Base-by-base conservation (phyloP, 2,888 invertebrate genomes). In the Sussaba pulchella region DNA sequence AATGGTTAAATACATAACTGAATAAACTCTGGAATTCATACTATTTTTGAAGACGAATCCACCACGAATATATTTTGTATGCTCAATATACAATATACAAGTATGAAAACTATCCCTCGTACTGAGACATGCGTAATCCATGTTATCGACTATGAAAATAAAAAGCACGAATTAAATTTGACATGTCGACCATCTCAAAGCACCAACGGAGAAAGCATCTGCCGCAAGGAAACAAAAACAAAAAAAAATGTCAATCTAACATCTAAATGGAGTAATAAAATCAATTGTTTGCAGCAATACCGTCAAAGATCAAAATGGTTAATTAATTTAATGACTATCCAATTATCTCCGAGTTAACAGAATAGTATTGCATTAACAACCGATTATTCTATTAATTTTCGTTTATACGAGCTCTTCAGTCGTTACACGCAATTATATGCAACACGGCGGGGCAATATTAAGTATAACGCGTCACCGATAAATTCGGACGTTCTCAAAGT, bases 131-230 rank as follows among this genome's bases (percentile, higher is more conserved):
- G 31, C 57, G n/a, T 12, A n/a, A 36, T 43, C 71, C 66, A 75
- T 52, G 54, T 75, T 24, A 70, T 66, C 10, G 50, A 24, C 52
- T 63, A 19, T 52, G 67, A 10, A 24, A 8, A 14, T 52, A 52
- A 41, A 59, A 12, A 71, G 45, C 50, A 71, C 81, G 63, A 80
- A 70, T 39, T 67, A 50, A 26, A 71, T 67, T 39, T 50, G 47
- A 57, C 24, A 47, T 6, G 39, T 19, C 31, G 79, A 74, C 82
- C 72, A 77, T 79, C 74, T 54, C 43, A 74, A 84, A 84, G 82
- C 82, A 81, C 79, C 74, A 52, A 19, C 41, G 50, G 10, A 31
- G 14, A 14, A 67, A 45, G 36, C 36, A 54, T 31, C 36, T 52
- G 67, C n/a, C 39, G 14, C 54, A 9, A n/a, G 14, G n/a, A 14